Evolutionary conservation across 2,888 invertebrate species (phyloP).

Genomic region (Phalera bucephala): DNA sequence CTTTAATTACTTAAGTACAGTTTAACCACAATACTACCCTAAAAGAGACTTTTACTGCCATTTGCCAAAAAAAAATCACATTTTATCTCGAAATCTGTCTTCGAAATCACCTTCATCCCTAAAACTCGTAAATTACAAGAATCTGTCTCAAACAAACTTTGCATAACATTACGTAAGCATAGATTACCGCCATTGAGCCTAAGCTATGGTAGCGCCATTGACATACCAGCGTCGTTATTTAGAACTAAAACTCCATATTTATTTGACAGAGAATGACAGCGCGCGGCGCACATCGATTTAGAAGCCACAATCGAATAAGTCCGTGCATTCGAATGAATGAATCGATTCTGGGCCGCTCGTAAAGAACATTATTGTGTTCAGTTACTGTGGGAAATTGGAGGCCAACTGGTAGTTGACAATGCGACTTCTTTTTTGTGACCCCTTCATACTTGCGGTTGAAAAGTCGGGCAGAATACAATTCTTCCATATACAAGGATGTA

Average conservation of each 20-base stretch:
- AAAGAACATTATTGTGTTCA: slow-evolving; percentile 28
- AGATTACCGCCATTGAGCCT: background rate
- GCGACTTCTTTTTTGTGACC: too few species aligned
- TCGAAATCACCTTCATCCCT: too few species aligned
- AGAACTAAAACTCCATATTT: slow-evolving; percentile 33
- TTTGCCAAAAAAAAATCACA: too few species aligned
- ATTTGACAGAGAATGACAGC: slow-evolving; percentile 29
- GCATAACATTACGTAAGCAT: background rate
- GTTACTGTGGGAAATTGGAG: slow-evolving; percentile 24
- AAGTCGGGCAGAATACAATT: too few species aligned
- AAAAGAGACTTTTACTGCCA: too few species aligned
- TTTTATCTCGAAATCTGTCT: too few species aligned
- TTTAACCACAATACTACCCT: too few species aligned
- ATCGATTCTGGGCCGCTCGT: slow-evolving; percentile 31
- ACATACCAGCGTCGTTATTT: slow-evolving; percentile 29
- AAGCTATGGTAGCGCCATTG: slow-evolving; percentile 22
- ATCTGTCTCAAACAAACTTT: background rate
- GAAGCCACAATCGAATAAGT: slow-evolving; percentile 26
- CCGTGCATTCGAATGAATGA: slow-evolving; percentile 21
- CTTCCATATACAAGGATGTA: too few species aligned
- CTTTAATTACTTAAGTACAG: too few species aligned
- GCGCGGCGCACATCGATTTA: slow-evolving; percentile 22
- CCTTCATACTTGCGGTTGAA: too few species aligned
- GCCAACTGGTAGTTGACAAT: background rate
- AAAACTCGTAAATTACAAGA: too few species aligned